These are phyloP conservation scores for Coboldia fuscipes DNA, from an alignment of 1,140 invertebrate genomes.

Conservation along the genomic window DNA sequence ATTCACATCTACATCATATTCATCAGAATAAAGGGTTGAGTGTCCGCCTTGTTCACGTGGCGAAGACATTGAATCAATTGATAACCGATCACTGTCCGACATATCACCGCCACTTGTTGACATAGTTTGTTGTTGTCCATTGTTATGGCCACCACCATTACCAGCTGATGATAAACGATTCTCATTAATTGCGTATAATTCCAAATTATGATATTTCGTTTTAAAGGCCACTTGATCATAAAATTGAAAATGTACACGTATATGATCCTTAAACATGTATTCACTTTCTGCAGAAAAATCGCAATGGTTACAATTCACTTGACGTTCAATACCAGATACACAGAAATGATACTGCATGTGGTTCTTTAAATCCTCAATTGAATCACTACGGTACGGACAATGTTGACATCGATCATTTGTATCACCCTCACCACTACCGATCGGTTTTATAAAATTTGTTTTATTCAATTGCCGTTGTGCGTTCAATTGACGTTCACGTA, in stretches of 20 bases:
- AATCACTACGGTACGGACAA: conserved; percentile 22
- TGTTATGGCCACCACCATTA: too few relatives aligned
- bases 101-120: too few relatives aligned
- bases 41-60: too few relatives aligned
- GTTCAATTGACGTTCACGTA: not conserved
- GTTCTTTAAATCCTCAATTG: conserved; percentile 9
- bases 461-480: conserved; percentile 39
- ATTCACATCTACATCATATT: too few relatives aligned
- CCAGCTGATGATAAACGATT: too few relatives aligned
- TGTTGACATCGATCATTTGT: too few relatives aligned
- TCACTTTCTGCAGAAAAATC: conserved; percentile 41
- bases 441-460: conserved; percentile 45
- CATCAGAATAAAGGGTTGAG: too few relatives aligned
- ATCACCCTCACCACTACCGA: too few relatives aligned
- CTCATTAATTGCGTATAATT: too few relatives aligned
- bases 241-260: conserved; percentile 16
- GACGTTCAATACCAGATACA: conserved; percentile 41
- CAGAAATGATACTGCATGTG: conserved; percentile 41
- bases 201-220: conserved; percentile 16
- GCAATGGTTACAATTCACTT: conserved; percentile 59
- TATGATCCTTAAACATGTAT: conserved; percentile 13
- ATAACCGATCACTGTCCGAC: too few relatives aligned
- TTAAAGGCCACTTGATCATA: conserved; percentile 14
- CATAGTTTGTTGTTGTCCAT: too few relatives aligned
- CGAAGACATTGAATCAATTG: too few relatives aligned